Evolutionary conservation across 2,113 vertebrate genomes (phyloP), one percentile per base, ranked within the genome.

Genomic region (Poeciliopsis prolifica): DNA sequence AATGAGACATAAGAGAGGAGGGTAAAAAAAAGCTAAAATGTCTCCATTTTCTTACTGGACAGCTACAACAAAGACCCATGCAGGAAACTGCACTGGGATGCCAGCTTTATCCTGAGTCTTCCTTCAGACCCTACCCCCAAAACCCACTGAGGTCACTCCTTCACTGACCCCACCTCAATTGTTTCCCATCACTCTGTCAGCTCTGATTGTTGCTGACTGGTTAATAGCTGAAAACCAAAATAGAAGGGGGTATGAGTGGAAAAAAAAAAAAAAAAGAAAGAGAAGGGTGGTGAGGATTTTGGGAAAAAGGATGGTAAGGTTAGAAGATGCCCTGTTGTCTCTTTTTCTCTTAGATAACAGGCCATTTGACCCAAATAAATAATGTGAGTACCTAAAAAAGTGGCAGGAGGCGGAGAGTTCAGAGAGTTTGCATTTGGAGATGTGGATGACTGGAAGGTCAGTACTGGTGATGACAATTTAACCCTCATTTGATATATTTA

Each of bases 321-420:
- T 81, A 65, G 69, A 80, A 88, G 82, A 79, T 31, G 42, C 87
- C 90, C 86, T 77, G 71, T 83, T 74, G 62, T 65, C 48, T 75
- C 84, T 84, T 86, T 85, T 89, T 83, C 81, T 75, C 76, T 78
- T 78, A 89, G 80, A 91, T 90, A 91, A 93, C 91, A 94, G 92
- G 93, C 90, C 93, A 87, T 94, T 93, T 94, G 93, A 95, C 94
- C 94, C 92, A 94, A 94, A 94, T 93, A 94, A 94, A 94, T 90
- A 95, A 91, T 77, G 61, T 82, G 71, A 65, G 60, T 58, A 77
- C 48, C 63, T 24, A 65, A 74, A 87, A 80, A 84, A 79, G 75
- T 82, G 85, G 62, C 83, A 76, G 73, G 40, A 83, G 69, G 70
- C 67, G 65, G 61, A 74, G 75, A 54, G 77, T 82, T 83, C 42